phyloP scores from a whole-genome alignment of 2,888 invertebrate genomes.

The Meiosimyza decipiens region DNA sequence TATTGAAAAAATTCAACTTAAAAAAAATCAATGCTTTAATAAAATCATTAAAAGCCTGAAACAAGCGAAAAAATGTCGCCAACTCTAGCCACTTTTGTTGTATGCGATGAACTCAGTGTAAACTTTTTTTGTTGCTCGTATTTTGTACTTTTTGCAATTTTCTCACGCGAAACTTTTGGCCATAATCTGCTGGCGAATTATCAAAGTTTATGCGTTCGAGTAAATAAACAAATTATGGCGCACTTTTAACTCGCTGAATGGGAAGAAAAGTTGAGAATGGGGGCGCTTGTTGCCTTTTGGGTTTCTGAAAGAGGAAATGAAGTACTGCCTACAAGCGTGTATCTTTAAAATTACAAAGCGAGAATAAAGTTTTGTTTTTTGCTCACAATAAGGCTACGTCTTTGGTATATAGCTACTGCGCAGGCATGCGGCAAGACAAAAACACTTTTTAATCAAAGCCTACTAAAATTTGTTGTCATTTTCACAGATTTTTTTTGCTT shows the following conservation, averaged over 20 bases:
- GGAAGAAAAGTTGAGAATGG: too few species aligned
- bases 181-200: constrained; percentile 35
- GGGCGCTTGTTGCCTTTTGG: constrained; percentile 29
- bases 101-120: not conserved
- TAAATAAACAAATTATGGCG: constrained; percentile 38
- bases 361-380: too few species aligned
- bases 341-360: not conserved
- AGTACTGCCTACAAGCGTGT: not conserved
- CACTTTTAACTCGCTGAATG: constrained; percentile 11
- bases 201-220: constrained; percentile 37
- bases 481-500: constrained; percentile 10
- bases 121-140: too few species aligned
- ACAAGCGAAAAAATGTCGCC: not conserved
- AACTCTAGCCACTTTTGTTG: not conserved
- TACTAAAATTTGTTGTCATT: constrained; percentile 32
- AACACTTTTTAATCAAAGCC: constrained; percentile 32
- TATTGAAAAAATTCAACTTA: not conserved
- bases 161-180: constrained; percentile 28
- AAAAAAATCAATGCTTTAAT: not conserved
- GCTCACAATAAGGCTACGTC: too few species aligned
- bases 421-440: constrained; percentile 1
- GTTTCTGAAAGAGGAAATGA: not conserved
- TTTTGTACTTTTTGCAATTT: not conserved
- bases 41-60: not conserved
- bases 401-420: too few species aligned